Evolutionary conservation across 2,113 vertebrate species (phyloP).

Genomic region (Bubo blakistoni): DNA sequence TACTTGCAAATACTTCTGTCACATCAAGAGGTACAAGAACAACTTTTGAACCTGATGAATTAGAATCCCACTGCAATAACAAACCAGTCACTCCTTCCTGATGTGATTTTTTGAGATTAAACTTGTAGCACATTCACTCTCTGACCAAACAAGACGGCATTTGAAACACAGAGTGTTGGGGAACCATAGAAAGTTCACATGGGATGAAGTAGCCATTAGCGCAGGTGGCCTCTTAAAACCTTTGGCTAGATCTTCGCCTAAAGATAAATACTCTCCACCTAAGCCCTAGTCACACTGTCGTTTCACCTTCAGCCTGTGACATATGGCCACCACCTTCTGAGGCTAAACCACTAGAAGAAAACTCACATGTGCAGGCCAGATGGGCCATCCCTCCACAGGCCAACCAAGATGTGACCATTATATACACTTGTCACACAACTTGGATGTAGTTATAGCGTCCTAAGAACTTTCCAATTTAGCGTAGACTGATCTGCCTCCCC

Average conservation of each 20-base stretch:
- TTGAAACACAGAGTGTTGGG: background rate
- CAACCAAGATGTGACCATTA: background rate
- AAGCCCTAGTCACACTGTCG: background rate
- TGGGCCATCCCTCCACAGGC: background rate
- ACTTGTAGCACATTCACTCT: background rate
- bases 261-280: background rate
- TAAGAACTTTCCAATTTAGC: background rate
- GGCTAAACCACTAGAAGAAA: background rate
- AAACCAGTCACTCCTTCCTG: background rate
- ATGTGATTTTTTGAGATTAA: background rate
- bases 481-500: background rate
- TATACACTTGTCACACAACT: background rate
- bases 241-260: background rate
- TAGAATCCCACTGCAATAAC: background rate
- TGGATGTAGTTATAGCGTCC: rapidly evolving
- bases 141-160: background rate
- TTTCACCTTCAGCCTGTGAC: background rate
- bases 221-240: background rate
- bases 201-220: background rate
- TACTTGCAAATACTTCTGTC: background rate
- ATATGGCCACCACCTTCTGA: background rate
- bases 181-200: background rate
- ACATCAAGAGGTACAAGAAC: background rate
- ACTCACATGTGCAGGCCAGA: background rate
- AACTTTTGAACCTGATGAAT: background rate